Conservation (phyloP, 2,888 invertebrate species). For the Nomada fabriciana region DNA sequence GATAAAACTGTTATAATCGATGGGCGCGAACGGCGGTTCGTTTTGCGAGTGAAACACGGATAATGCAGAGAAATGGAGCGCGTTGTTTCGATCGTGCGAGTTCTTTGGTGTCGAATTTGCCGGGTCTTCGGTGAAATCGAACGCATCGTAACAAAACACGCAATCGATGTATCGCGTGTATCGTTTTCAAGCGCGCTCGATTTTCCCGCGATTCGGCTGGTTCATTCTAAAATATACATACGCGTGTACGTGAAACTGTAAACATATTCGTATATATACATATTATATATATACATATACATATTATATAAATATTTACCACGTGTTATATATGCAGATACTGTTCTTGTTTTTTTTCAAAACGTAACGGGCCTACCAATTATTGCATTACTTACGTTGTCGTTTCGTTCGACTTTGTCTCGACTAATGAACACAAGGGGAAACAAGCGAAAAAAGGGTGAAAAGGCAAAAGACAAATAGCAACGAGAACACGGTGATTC, state of each 20-base stretch:
- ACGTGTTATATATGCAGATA: conserved; percentile 66
- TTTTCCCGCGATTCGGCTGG: conserved; percentile 52
- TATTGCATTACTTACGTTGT: conserved; percentile 54
- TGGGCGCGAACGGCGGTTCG: conserved; percentile 16
- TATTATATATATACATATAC: conserved; percentile 46
- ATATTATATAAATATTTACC: conserved; percentile 50
- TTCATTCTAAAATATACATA: conserved; percentile 56
- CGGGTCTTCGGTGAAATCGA: conserved; percentile 16
- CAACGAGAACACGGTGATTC: conserved; percentile 36
- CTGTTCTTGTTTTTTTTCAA: conserved; percentile 62
- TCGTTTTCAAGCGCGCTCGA: conserved; percentile 6
- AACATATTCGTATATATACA: conserved; percentile 55
- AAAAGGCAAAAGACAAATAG: background rate
- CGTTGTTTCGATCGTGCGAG: conserved; percentile 29
- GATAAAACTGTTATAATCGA: conserved; percentile 57
- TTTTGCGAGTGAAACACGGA: conserved; percentile 8
- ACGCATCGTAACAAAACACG: background rate
- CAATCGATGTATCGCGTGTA: background rate
- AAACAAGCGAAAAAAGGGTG: background rate
- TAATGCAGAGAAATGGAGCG: background rate
- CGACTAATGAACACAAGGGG: conserved; percentile 19
- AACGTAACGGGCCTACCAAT: conserved; percentile 74
- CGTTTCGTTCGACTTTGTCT: conserved; percentile 38
- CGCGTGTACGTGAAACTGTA: conserved; percentile 52
- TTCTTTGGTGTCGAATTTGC: conserved; percentile 24